Base-by-base conservation (phyloP, 1,140 invertebrate species). In the Chelonus insularis region DNA sequence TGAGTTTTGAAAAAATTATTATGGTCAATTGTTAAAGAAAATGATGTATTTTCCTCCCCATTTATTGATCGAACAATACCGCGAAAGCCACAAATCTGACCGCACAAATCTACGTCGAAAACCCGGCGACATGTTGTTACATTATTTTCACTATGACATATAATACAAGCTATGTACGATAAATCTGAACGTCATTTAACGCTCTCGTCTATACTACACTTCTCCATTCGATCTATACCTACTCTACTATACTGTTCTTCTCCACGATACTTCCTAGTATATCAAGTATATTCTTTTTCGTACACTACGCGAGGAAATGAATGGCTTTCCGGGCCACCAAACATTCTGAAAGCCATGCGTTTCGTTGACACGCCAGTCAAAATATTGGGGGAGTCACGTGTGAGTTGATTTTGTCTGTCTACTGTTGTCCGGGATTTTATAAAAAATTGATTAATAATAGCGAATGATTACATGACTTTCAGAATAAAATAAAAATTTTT, bases 361-460 rank as follows among this genome's bases (percentile, higher is more conserved):
- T 66, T 67, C 68, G 72, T 72, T 73, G 73, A 74, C 72, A 72
- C 71, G 68, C 62, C 68, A 72, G 74, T 76, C 74, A 76, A 72
- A 76, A 76, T 75, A 76, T 76, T 76, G 74, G 69, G 71, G 74
- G 73, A 75, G 73, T 73, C 67, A 51, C 45, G 50, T 47, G 51
- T 55, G 36, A 52, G 25, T 29, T 7, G 25, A 29, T 29, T 29
- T 29, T 4, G 7, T 29, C 25, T 29, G 25, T 29, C 7, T n/a
- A n/a, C n/a, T n/a, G n/a, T n/a, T n/a, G n/a, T n/a, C n/a, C n/a
- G n/a, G n/a, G n/a, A n/a, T n/a, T n/a, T n/a, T n/a, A n/a, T n/a
- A n/a, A n/a, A n/a, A n/a, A n/a, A n/a, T n/a, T n/a, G n/a, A n/a
- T n/a, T n/a, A n/a, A n/a, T n/a, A n/a, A n/a, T n/a, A n/a, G n/a